Conservation (phyloP, 2,888 invertebrate genomes). For the Caenorhabditis macrosperma region DNA sequence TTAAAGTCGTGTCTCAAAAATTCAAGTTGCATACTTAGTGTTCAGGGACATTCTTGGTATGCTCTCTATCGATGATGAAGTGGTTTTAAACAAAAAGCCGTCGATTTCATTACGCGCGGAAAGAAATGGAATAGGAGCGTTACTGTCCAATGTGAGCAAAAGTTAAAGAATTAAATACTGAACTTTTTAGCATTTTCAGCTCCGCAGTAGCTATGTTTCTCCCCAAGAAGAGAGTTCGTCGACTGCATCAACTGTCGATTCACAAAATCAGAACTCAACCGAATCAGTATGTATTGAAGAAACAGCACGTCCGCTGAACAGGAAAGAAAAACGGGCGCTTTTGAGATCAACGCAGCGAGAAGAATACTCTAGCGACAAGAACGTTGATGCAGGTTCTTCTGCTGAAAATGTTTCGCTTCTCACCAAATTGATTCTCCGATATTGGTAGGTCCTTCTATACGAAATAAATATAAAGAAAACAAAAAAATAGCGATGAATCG, state of each 20-base stretch:
- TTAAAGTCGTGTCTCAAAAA: no score
- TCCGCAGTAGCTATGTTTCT: conserved; percentile 9
- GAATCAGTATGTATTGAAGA: neutral
- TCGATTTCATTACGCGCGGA: conserved; percentile 11
- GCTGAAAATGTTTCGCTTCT: neutral
- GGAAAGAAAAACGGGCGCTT: conserved; percentile 39
- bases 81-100: no score
- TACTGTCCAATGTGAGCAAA: conserved; percentile 14
- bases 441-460: neutral
- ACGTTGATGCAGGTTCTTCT: neutral
- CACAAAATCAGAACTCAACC: neutral
- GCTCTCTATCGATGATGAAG: no score
- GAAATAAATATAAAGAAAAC: no score
- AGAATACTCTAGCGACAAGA: neutral
- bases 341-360: neutral
- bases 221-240: neutral
- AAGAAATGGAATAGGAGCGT: conserved; percentile 28
- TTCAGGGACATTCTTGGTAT: no score
- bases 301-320: conserved; percentile 25
- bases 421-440: neutral
- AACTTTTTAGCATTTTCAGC: no score
- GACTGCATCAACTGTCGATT: neutral
- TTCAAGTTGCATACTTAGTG: no score
- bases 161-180: neutral
- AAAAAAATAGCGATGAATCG: conserved; percentile 24